Evolutionary conservation across 2,113 vertebrate genomes (phyloP).

Genomic region (Corythaixoides concolor): DNA sequence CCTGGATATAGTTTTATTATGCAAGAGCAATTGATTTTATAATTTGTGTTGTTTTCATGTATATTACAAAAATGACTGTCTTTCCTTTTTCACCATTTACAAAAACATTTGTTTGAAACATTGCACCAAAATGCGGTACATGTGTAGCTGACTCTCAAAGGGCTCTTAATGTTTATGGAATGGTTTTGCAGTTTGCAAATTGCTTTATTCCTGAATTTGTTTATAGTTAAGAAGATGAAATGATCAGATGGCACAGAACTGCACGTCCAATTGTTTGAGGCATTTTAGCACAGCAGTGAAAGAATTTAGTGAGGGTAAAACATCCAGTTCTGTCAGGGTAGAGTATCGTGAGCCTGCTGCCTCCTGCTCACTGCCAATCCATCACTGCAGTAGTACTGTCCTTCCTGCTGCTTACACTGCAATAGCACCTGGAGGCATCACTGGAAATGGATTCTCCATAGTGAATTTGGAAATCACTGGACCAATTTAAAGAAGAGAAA

Average conservation of each 20-base stretch:
- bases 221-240: background rate
- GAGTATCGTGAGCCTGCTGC: background rate
- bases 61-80: background rate
- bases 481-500: background rate
- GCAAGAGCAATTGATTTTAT: background rate
- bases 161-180: background rate
- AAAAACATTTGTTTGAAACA: background rate
- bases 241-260: background rate
- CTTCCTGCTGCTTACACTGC: background rate
- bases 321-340: background rate
- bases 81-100: background rate
- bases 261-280: background rate
- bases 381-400: background rate
- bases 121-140: background rate
- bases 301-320: background rate
- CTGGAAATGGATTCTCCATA: background rate
- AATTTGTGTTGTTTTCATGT: background rate
- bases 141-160: background rate
- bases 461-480: background rate
- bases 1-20: background rate
- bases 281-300: background rate
- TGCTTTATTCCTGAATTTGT: background rate
- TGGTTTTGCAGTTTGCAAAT: background rate
- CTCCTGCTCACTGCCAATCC: background rate
- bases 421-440: background rate